Evolutionary conservation across 2,113 vertebrate species (phyloP).

Genomic region (Choloepus hoffmanni): DNA sequence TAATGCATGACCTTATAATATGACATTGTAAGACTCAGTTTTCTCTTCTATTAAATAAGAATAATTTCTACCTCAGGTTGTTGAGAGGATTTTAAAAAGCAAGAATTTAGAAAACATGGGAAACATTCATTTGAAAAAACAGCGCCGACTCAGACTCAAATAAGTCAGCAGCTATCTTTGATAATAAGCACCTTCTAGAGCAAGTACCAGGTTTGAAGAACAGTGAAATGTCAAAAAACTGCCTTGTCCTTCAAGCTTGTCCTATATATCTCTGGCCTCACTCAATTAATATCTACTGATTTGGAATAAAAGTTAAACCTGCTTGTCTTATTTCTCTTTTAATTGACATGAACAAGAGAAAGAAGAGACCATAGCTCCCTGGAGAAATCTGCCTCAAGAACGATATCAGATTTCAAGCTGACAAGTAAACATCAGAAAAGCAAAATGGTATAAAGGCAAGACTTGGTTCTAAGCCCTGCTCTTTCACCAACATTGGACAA

Average conservation of each 20-base stretch:
- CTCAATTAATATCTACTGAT: not conserved
- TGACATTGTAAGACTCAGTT: constrained; percentile 19
- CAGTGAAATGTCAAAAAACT: not conserved
- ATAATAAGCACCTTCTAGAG: constrained; percentile 35
- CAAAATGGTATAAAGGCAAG: not conserved
- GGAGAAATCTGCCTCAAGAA: not conserved
- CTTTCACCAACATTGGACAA: not conserved
- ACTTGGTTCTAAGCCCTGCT: not conserved
- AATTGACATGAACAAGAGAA: not conserved
- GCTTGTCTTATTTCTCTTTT: constrained; percentile 57
- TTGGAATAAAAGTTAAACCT: constrained; percentile 65
- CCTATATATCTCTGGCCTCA: not conserved
- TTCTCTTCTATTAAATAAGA: not conserved
- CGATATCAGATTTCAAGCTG: constrained; percentile 13
- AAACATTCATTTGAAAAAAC: not conserved
- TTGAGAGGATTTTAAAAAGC: constrained; percentile 36
- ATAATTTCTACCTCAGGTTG: not conserved
- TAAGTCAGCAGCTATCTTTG: not conserved
- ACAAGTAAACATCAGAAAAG: not conserved
- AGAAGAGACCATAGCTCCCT: not conserved
- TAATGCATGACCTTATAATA: not conserved
- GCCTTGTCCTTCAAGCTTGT: constrained; percentile 27
- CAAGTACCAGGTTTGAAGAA: constrained; percentile 14
- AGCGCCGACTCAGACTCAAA: not conserved
- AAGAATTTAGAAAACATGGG: not conserved